phyloP scores from a whole-genome alignment of 2,888 invertebrate species.

The Torymus tubicola region DNA sequence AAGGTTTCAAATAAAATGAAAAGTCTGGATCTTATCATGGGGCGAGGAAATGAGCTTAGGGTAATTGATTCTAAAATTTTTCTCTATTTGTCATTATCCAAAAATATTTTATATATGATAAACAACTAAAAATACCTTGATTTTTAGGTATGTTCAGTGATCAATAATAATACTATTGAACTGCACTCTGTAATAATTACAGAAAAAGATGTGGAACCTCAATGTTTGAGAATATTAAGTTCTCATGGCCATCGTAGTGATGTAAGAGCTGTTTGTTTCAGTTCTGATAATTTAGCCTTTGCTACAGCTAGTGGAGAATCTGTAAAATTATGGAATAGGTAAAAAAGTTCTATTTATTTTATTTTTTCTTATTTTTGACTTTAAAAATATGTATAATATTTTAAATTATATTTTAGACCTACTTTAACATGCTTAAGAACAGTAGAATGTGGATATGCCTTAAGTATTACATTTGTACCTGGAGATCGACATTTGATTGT shows the following conservation, averaged over 20 bases:
- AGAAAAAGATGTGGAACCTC: slow-evolving; percentile 80
- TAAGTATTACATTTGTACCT: slow-evolving; percentile 88
- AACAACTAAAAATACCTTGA: slow-evolving; percentile 23
- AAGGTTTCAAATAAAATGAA: slow-evolving; percentile 84
- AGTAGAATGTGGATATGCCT: slow-evolving; percentile 82
- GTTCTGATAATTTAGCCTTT: slow-evolving; percentile 92
- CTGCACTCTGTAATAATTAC: slow-evolving; percentile 80
- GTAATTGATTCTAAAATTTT: slow-evolving; percentile 64
- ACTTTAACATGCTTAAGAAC: slow-evolving; percentile 81
- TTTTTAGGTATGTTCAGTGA: slow-evolving; percentile 79
- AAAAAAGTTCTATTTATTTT: slow-evolving; percentile 51
- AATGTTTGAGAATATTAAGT: slow-evolving; percentile 81
- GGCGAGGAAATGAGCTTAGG: slow-evolving; percentile 85
- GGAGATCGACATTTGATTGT: slow-evolving; percentile 93
- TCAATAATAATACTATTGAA: slow-evolving; percentile 87
- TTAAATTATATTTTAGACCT: slow-evolving; percentile 73
- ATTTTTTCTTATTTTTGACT: slow-evolving; percentile 14
- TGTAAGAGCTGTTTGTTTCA: slow-evolving; percentile 91
- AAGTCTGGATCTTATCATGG: slow-evolving; percentile 83
- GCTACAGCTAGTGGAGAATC: slow-evolving; percentile 92
- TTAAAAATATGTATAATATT: not conserved
- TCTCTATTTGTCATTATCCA: not conserved
- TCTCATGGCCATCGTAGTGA: slow-evolving; percentile 93
- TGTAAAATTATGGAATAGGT: slow-evolving; percentile 96
- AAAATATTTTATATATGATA: no score